Percentiles rank a stretch among this genome's conserved stretches.
These are phyloP conservation scores for Habrosyne pyritoides DNA, from an alignment of 2,888 invertebrate genomes.

Conservation along the genomic window DNA sequence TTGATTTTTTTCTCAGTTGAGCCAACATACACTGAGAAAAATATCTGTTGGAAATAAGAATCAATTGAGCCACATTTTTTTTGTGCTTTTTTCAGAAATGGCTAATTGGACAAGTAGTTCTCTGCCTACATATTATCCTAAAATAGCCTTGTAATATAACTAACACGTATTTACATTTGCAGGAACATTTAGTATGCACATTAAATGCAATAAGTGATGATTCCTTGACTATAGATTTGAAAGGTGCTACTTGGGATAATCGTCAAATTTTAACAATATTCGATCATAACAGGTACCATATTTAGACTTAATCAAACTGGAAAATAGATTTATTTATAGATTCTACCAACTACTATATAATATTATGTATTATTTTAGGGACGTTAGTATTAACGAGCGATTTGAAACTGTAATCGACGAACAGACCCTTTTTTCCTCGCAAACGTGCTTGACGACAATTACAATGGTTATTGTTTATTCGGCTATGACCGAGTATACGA, in stretches of 20 bases:
- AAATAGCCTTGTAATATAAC: no score
- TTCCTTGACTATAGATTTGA: conserved; percentile 57
- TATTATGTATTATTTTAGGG: conserved; percentile 46
- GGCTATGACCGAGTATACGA: conserved; percentile 78
- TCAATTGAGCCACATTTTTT: no score
- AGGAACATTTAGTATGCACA: conserved; percentile 59
- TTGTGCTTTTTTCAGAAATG: no score
- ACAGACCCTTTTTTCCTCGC: conserved; percentile 41
- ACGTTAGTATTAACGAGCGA: conserved; percentile 59
- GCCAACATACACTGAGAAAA: no score
- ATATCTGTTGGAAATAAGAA: no score
- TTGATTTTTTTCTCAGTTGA: no score
- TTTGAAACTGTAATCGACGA: conserved; percentile 54
- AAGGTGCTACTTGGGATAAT: conserved; percentile 72
- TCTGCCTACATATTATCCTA: no score
- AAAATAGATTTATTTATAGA: conserved; percentile 4
- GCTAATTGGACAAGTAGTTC: no score
- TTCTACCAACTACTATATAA: not conserved
- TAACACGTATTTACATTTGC: conserved; percentile 14
- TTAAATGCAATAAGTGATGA: conserved; percentile 63
- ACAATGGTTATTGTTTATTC: conserved; percentile 76
- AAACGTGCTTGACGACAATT: conserved; percentile 45
- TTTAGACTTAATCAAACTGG: not conserved
- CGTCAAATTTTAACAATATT: conserved; percentile 70
- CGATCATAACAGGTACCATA: conserved; percentile 53